Evolutionary conservation across 2,888 invertebrate species (phyloP).

Genomic region (Tenthredo distinguenda): DNA sequence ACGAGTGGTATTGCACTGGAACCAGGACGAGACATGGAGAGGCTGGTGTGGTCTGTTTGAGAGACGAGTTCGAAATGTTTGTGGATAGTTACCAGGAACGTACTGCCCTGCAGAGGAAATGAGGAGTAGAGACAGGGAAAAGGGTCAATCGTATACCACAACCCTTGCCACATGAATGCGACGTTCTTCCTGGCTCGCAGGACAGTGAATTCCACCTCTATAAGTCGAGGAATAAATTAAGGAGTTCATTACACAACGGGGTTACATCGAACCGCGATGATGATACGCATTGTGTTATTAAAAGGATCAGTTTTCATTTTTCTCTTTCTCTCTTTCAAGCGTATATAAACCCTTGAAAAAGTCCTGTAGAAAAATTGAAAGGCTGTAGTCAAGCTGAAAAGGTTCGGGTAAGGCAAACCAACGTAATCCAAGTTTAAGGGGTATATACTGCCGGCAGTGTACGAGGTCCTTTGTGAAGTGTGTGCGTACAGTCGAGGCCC

Average conservation of each 20-base stretch:
- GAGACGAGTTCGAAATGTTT: constrained; percentile 47
- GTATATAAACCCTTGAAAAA: neutral
- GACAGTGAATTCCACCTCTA: constrained; percentile 8
- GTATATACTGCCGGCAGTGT: neutral
- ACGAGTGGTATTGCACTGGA: neutral
- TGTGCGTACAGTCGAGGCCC: neutral
- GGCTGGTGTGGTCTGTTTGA: constrained; percentile 41
- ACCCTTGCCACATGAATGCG: constrained; percentile 19
- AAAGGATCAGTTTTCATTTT: neutral
- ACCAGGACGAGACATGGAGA: neutral
- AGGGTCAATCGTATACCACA: constrained; percentile 32
- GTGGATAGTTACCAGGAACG: constrained; percentile 47
- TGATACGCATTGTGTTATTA: neutral
- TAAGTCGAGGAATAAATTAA: neutral
- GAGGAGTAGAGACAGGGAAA: neutral
- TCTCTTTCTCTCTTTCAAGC: neutral
- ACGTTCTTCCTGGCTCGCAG: neutral
- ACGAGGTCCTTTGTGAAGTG: constrained; percentile 13
- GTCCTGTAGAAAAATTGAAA: constrained; percentile 18
- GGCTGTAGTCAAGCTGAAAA: constrained; percentile 13
- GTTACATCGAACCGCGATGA: neutral
- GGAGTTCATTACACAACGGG: neutral
- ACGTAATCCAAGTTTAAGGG: constrained; percentile 23
- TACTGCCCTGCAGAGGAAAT: constrained; percentile 12
- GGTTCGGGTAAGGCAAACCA: neutral